Evolutionary conservation across 1,140 invertebrate genomes (phyloP).

Genomic region (Neodiprion pinetum): DNA sequence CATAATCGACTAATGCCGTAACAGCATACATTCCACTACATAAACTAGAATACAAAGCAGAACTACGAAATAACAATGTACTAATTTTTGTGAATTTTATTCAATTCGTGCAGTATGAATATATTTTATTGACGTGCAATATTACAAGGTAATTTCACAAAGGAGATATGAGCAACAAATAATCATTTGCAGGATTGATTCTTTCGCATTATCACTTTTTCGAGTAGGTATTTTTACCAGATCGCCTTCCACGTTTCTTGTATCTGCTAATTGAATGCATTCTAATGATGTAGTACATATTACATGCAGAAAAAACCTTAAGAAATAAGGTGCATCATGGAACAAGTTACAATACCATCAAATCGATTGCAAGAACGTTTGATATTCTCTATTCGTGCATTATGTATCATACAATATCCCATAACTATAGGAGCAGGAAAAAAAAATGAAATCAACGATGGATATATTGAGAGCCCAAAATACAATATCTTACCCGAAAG

Average conservation of each 20-base stretch:
- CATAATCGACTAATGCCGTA: no score
- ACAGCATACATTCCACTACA: no score
- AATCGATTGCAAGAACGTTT: neutral
- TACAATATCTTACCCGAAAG: neutral
- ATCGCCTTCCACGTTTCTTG: constrained; percentile 30
- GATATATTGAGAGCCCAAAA: neutral
- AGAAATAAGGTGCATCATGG: neutral
- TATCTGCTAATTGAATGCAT: constrained; percentile 21
- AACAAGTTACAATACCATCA: neutral
- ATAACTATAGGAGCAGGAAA: neutral
- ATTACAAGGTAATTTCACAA: neutral
- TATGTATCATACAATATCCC: neutral
- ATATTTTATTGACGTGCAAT: constrained; percentile 2
- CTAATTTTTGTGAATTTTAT: constrained; percentile 2
- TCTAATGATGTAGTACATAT: constrained; percentile 17
- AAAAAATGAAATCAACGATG: neutral
- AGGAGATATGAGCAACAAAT: neutral
- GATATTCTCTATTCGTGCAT: neutral
- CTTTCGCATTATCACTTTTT: constrained; percentile 1
- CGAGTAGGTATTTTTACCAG: constrained; percentile 22
- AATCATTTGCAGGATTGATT: neutral
- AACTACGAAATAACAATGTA: neutral
- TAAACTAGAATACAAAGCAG: neutral
- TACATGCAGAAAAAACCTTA: constrained; percentile 23
- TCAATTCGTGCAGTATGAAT: neutral